Evolutionary conservation across 2,888 invertebrate species (phyloP), one percentile per base, ranked within the genome.

Genomic region (Drosophila mettleri): DNA sequence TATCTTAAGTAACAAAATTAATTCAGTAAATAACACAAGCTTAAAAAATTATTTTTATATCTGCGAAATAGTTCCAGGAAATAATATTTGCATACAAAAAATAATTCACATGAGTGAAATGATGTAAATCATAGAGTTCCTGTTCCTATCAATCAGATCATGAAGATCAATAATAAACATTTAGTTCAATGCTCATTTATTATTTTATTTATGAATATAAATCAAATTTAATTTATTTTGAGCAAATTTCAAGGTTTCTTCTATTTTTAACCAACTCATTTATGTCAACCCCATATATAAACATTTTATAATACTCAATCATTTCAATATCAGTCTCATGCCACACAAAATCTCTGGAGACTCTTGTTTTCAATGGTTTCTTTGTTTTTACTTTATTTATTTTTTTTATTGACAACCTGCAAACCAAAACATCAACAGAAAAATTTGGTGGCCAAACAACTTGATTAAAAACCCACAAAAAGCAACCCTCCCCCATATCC

Each of bases 401-500:
- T 9, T 39, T 39, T 68, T 58, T 64, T 58, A 72, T 67, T 52
- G 65, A 52, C 80, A 66, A 73, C 72, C 58, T 74, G 71, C 59
- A 55, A 73, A 69, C 70, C 69, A 61, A 58, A 68, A 61, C 61
- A 76, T 52, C 51, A 63, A 66, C 73, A 64, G 34, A 38, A 43
- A 45, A 73, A 57, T 67, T 83, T 86, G 74, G 74, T 80, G 71
- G 70, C 55, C 77, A 75, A 79, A 78, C 87, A 84, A 81, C 87
- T 86, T 86, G 87, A 86, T 86, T 88, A 86, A 86, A 88, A 86
- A 88, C 67, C 85, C 88, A 88, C 88, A 86, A 84, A 79, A 69
- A 62, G 43, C 52, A 69, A 27, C 45, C 7, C 59, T 7, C n/a
- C 29, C 41, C 33, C 39, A 29, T 38, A 0, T 12, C 3, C 12